Conservation (phyloP, 2,113 vertebrate species). For the Silurus asotus region DNA sequence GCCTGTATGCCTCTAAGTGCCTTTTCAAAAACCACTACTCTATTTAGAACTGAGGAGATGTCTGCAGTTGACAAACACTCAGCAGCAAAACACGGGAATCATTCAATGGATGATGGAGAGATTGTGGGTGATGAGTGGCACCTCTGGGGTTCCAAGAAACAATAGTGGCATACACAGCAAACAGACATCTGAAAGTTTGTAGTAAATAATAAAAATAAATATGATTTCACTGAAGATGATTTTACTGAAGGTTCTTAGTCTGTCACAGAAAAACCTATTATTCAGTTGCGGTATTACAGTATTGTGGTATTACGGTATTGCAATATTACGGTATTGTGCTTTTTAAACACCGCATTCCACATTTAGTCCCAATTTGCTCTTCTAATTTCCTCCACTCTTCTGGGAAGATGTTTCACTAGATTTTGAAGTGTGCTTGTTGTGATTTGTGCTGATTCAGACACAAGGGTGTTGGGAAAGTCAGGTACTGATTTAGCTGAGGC, state of each 20-base stretch:
- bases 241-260: background rate
- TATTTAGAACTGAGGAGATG: conserved; percentile 36
- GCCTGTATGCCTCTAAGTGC: conserved; percentile 25
- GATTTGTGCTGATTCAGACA: too few relatives aligned
- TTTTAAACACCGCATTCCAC: too few relatives aligned
- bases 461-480: too few relatives aligned
- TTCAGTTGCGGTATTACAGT: background rate
- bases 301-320: too few relatives aligned
- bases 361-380: too few relatives aligned
- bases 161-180: background rate
- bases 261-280: background rate
- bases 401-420: too few relatives aligned
- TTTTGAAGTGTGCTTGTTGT: too few relatives aligned
- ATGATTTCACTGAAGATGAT: background rate
- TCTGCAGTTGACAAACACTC: conserved; percentile 45
- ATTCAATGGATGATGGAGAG: conserved; percentile 20
- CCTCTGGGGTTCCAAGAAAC: background rate
- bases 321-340: too few relatives aligned
- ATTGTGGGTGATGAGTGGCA: conserved; percentile 20
- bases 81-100: conserved; percentile 36
- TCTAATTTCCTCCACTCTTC: too few relatives aligned
- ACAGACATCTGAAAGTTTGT: background rate
- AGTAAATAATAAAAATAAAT: background rate
- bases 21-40: conserved; percentile 33
- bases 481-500: too few relatives aligned